phyloP scores from a whole-genome alignment of 2,113 vertebrate species.

The Sinocyclocheilus maitianheensis region DNA sequence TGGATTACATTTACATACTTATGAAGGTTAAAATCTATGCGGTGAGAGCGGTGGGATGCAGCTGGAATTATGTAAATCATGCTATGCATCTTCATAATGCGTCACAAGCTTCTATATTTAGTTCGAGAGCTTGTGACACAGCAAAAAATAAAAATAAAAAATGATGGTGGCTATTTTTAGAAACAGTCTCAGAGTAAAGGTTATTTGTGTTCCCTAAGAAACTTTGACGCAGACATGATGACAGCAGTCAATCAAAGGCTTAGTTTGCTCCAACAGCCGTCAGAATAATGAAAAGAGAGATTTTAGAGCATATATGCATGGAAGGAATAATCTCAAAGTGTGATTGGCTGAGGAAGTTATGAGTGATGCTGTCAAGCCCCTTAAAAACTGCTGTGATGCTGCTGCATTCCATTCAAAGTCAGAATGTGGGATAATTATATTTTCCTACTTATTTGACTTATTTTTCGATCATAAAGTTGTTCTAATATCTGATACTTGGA shows the following conservation, averaged over 20 bases:
- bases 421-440: neutral
- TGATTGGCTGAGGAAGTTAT: neutral
- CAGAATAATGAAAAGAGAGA: neutral
- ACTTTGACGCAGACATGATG: neutral
- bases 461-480: neutral
- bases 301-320: neutral
- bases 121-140: slow-evolving; percentile 12
- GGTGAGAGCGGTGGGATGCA: slow-evolving; percentile 8
- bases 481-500: neutral
- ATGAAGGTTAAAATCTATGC: slow-evolving; percentile 28
- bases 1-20: slow-evolving; percentile 15
- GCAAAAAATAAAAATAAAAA: neutral
- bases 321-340: neutral
- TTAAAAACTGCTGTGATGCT: neutral
- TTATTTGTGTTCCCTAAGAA: neutral
- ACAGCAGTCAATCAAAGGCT: neutral
- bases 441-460: neutral
- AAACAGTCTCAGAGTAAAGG: neutral
- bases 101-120: slow-evolving; percentile 40
- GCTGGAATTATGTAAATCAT: slow-evolving; percentile 20
- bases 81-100: neutral
- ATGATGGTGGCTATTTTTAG: slow-evolving; percentile 32
- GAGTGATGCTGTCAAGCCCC: neutral
- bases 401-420: neutral
- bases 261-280: neutral